These are phyloP conservation scores for Parochlus steinenii DNA, from an alignment of 2,888 invertebrate species.

Conservation along the genomic window DNA sequence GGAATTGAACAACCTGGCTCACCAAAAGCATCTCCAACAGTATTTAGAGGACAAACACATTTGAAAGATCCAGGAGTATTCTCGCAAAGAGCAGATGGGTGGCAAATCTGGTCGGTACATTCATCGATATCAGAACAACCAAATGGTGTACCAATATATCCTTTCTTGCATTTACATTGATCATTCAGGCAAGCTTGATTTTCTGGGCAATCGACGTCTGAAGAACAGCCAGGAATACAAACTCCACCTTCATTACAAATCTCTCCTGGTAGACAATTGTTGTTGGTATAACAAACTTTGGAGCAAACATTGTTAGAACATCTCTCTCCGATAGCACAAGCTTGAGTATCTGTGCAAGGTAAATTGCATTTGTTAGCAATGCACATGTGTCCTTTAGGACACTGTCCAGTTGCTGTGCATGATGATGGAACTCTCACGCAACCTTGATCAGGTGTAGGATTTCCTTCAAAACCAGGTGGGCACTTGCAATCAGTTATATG, in stretches of 20 bases:
- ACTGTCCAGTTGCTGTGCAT: conserved; percentile 52
- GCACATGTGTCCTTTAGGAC: conserved; percentile 62
- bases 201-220: conserved; percentile 60
- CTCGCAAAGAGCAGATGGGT: conserved; percentile 59
- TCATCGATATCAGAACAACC: conserved; percentile 74
- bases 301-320: conserved; percentile 63
- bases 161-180: conserved; percentile 60
- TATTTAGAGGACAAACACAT: conserved; percentile 62
- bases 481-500: conserved; percentile 66
- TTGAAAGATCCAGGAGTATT: conserved; percentile 67
- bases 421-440: conserved; percentile 65
- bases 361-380: conserved; percentile 60
- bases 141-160: conserved; percentile 53
- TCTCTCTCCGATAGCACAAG: conserved; percentile 71
- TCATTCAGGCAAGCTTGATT: conserved; percentile 61
- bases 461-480: conserved; percentile 71
- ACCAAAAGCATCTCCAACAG: conserved; percentile 53
- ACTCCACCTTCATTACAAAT: conserved; percentile 62
- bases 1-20: conserved; percentile 63
- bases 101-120: conserved; percentile 63
- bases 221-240: conserved; percentile 68
- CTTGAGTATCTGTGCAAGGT: conserved; percentile 52
- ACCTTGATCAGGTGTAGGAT: conserved; percentile 74
- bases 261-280: conserved; percentile 80
- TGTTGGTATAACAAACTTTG: conserved; percentile 77